A percentile compares a stretch with the other conserved stretches of the same genome.
Conservation (phyloP, 1,140 invertebrate genomes). For the Leptinotarsa lineolata region DNA sequence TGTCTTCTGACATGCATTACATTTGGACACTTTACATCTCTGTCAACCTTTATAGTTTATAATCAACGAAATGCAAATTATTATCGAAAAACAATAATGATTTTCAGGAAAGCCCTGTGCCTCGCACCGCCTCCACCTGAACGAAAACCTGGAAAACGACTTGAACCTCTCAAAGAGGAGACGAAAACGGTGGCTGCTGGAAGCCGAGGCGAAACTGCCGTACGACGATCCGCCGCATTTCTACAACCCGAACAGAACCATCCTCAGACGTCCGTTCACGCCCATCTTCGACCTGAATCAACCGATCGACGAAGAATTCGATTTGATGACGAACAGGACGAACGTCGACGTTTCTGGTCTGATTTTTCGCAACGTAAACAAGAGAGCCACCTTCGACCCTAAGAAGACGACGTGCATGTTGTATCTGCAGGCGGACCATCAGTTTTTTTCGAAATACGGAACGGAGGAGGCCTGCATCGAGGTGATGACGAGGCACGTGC, state of each 20-base stretch:
- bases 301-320: constrained; percentile 51
- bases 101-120: constrained; percentile 55
- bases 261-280: constrained; percentile 38
- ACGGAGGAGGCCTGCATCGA: constrained; percentile 94
- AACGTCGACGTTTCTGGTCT: constrained; percentile 48
- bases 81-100: too few relatives aligned
- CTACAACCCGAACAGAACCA: constrained; percentile 36
- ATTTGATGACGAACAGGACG: constrained; percentile 44
- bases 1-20: too few relatives aligned
- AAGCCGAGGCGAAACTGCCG: constrained; percentile 53
- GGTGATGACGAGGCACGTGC: constrained; percentile 92
- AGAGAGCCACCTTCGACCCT: constrained; percentile 77
- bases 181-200: constrained; percentile 55
- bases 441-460: constrained; percentile 90
- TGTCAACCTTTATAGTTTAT: too few relatives aligned
- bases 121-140: constrained; percentile 64
- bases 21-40: too few relatives aligned
- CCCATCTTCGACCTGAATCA: constrained; percentile 47
- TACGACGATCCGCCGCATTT: constrained; percentile 39
- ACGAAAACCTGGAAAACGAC: constrained; percentile 50
- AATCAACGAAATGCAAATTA: too few relatives aligned
- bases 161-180: constrained; percentile 39
- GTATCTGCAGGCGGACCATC: constrained; percentile 93
- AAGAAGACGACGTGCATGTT: constrained; percentile 85
- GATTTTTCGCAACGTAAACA: constrained; percentile 66